Base-by-base conservation (phyloP, 2,888 invertebrate genomes). In the Hartigia nigra region DNA sequence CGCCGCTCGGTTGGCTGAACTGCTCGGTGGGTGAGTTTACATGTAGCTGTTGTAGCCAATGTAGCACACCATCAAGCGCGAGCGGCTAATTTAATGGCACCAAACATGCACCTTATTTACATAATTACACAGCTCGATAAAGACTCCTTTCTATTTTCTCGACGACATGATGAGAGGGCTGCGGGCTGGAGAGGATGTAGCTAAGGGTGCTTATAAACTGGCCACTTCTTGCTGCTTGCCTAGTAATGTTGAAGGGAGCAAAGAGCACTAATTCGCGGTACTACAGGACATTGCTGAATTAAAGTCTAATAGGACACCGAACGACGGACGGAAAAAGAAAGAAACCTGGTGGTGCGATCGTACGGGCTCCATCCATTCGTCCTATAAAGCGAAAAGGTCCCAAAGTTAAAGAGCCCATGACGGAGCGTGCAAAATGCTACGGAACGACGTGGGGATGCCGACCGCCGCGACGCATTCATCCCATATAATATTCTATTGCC, bases 91-190 rank as follows among this genome's bases (percentile, higher is more conserved):
- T 85, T 84, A 86, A 85, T 85, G 84, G 82, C 82, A 85, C 84
- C 83, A 85, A 86, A 86, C 86, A 86, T 86, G 86, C 85, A 84
- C 84, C 85, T 84, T 83, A 85, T 86, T 86, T 85, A 85, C 86
- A 86, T 86, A 85, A 86, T 86, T 84, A 84, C 86, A 86, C 83
- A 81, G 83, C 83, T 82, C 84, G 84, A 86, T 85, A 85, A 85
- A 84, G 82, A 83, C 84, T 83, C 82, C 81, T 85, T 85, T 85
- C 82, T 84, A 83, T 81, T 84, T 84, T 83, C 83, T 82, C 77
- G 76, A 77, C 70, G 78, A 78, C 76, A 72, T 31, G 70, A 14
- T 12, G 32, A 31, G 31, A n/a, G 39, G 39, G 12, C 31, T n/a
- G 31, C 31, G 31, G 12, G 5, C 14, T 31, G 31, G 23, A 55